These are phyloP conservation scores for Rhopilema esculentum DNA, from an alignment of 30 jellyfish, hydroid and myxozoan genomes.

Conservation along the genomic window DNA sequence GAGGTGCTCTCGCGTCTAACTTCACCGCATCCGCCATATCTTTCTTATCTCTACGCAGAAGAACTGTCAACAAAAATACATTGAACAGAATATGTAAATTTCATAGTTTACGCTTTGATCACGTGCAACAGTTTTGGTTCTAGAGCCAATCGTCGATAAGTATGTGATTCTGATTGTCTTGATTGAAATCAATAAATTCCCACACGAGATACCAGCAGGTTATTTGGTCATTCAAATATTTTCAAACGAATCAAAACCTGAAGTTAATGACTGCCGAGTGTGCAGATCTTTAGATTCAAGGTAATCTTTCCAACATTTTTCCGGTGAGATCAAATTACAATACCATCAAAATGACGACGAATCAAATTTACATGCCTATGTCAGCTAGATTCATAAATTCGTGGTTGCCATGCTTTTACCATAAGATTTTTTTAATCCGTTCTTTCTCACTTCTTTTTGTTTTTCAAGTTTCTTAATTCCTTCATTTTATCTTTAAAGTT, in stretches of 20 bases:
- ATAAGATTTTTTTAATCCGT: too few relatives aligned
- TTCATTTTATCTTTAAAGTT: too few relatives aligned
- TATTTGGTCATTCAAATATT: background rate
- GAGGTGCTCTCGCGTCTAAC: background rate
- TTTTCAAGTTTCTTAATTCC: too few relatives aligned
- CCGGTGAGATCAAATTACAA: too few relatives aligned
- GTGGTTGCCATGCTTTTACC: too few relatives aligned
- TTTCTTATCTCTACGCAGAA: background rate
- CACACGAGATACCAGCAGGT: background rate
- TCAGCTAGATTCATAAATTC: background rate
- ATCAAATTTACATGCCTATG: background rate
- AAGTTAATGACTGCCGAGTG: too few relatives aligned
- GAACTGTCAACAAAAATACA: background rate
- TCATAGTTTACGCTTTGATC: background rate
- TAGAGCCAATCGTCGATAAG: background rate
- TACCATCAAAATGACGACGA: background rate
- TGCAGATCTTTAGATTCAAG: too few relatives aligned
- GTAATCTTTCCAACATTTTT: too few relatives aligned
- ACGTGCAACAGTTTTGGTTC: background rate
- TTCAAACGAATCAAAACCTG: background rate
- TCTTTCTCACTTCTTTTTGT: background rate
- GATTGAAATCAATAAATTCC: background rate
- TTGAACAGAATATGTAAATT: background rate
- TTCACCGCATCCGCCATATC: background rate
- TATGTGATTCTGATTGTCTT: background rate